These are phyloP conservation scores for Illadopsis cleaveri DNA, from an alignment of 2,113 vertebrate genomes.

Conservation along the genomic window DNA sequence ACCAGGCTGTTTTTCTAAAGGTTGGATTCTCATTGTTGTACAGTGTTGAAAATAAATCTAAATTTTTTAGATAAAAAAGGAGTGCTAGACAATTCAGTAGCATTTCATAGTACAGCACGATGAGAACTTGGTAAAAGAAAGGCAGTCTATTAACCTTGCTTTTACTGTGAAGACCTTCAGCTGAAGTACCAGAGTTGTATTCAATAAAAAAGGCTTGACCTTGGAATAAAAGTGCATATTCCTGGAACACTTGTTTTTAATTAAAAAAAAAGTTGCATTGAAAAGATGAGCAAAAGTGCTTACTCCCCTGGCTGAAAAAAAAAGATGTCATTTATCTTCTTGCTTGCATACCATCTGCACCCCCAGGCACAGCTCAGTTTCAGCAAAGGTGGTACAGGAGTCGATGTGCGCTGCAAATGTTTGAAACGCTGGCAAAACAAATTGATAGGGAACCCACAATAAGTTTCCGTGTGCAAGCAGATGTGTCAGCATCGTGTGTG, in stretches of 20 bases:
- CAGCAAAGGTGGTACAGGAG: neutral
- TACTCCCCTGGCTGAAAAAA: neutral
- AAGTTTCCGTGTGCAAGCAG: neutral
- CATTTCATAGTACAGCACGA: conserved; percentile 79
- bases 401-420: fast-evolving
- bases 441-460: neutral
- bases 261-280: conserved; percentile 73
- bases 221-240: conserved; percentile 70
- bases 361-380: neutral
- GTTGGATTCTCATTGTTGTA: conserved; percentile 67
- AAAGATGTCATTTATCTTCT: conserved; percentile 24
- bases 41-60: neutral
- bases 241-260: conserved; percentile 73
- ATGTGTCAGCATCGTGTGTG: neutral
- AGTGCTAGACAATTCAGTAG: conserved; percentile 67
- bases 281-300: conserved; percentile 62
- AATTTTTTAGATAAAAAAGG: neutral
- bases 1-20: conserved; percentile 50
- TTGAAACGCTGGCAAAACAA: neutral
- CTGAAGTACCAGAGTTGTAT: conserved; percentile 80
- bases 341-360: conserved; percentile 42
- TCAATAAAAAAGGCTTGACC: conserved; percentile 81
- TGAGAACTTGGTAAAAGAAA: conserved; percentile 79
- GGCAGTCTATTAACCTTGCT: conserved; percentile 85
- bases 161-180: conserved; percentile 86